phyloP scores from a whole-genome alignment of 2,797 vertebrate genomes.

The Gallirallus australis region DNA sequence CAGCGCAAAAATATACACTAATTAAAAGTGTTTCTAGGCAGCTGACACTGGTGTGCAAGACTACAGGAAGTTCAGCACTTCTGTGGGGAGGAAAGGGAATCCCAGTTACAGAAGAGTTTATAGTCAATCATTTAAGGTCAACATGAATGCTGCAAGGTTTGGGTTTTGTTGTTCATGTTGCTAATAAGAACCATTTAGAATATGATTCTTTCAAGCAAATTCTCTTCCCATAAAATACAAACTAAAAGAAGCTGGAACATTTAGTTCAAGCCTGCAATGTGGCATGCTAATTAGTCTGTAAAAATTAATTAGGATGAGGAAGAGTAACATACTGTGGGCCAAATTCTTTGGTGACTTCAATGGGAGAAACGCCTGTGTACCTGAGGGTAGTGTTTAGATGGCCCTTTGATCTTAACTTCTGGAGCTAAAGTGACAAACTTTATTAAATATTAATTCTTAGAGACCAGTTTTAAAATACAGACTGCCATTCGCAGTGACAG shows the following conservation, averaged over 20 bases:
- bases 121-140: not conserved
- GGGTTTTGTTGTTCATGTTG: not conserved
- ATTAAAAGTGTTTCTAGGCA: slow-evolving; percentile 62
- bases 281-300: slow-evolving; percentile 11
- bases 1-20: slow-evolving; percentile 44
- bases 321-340: not conserved
- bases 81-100: not conserved
- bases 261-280: not conserved
- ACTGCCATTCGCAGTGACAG: not conserved
- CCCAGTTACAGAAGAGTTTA: not conserved
- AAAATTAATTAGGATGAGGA: slow-evolving; percentile 47
- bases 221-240: not conserved
- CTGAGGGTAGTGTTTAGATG: not conserved
- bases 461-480: not conserved
- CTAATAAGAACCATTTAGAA: not conserved
- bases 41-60: not conserved
- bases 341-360: slow-evolving; percentile 21
- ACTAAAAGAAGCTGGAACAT: not conserved
- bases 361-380: not conserved
- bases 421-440: slow-evolving; percentile 9
- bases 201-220: not conserved
- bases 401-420: slow-evolving; percentile 53
- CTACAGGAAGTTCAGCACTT: slow-evolving; percentile 14
- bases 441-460: slow-evolving; percentile 15
- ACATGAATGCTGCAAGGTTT: not conserved